Conservation (phyloP, 2,888 invertebrate species). For the Peribatodes rhomboidaria region DNA sequence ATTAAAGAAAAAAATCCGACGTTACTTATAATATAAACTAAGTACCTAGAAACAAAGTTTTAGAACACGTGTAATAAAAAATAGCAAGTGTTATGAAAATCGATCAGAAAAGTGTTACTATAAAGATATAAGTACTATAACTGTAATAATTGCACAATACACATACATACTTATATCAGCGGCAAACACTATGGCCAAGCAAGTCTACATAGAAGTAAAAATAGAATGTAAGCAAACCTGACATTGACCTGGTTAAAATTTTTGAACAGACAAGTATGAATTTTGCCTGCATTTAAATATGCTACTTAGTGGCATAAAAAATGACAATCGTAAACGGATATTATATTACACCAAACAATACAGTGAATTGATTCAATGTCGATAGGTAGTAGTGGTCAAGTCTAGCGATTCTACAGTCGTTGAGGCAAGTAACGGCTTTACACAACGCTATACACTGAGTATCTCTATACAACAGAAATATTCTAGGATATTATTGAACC, state of each 20-base stretch:
- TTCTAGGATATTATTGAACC: no score
- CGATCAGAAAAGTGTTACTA: conserved; percentile 6
- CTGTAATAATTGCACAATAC: conserved; percentile 4
- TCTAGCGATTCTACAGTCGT: not conserved
- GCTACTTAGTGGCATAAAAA: not conserved
- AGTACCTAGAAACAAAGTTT: not conserved
- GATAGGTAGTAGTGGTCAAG: not conserved
- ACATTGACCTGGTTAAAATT: conserved; percentile 20
- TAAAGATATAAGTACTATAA: conserved; percentile 10
- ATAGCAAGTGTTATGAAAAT: not conserved
- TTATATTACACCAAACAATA: conserved; percentile 5
- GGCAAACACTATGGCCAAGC: conserved; percentile 34
- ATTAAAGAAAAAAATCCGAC: no score
- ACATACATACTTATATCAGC: conserved; percentile 6
- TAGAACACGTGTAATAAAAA: not conserved
- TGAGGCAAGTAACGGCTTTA: not conserved
- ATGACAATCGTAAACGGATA: not conserved
- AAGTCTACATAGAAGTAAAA: conserved; percentile 22
- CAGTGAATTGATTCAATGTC: not conserved
- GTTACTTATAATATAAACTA: no score
- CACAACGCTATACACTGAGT: not conserved
- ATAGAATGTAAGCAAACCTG: conserved; percentile 31
- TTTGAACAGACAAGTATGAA: conserved; percentile 3
- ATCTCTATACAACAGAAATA: no score
- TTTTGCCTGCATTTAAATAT: conserved; percentile 13